Percentiles rank a stretch among this genome's conserved stretches.
Conservation (phyloP, 2,888 invertebrate species). For the Drepanosiphum platanoidis region DNA sequence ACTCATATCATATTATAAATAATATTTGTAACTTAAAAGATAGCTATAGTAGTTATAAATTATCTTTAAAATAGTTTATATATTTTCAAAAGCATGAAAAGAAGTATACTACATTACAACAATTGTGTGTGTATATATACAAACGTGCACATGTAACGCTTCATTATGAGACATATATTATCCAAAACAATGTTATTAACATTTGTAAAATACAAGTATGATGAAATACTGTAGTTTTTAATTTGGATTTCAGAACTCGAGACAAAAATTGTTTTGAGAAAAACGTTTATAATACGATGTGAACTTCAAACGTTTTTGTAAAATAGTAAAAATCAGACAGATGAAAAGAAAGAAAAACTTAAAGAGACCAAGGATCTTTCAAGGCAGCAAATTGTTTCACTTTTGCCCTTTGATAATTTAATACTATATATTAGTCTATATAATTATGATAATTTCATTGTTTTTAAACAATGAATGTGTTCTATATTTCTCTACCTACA, state of each 20-base stretch:
- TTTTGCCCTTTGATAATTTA: conserved; percentile 55
- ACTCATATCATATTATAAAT: too few relatives aligned
- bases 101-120: neutral
- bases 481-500: conserved; percentile 30
- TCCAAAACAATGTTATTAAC: neutral
- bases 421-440: conserved; percentile 25
- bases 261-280: neutral
- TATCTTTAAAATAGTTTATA: neutral
- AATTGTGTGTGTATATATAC: neutral
- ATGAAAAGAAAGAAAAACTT: conserved; percentile 27
- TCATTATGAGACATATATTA: too few relatives aligned
- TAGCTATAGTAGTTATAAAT: neutral
- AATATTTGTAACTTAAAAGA: neutral
- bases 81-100: neutral
- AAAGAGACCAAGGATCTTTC: conserved; percentile 46
- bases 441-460: conserved; percentile 55
- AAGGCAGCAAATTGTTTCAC: conserved; percentile 27
- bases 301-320: neutral
- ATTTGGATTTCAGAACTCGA: neutral
- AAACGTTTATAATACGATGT: neutral
- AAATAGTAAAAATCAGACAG: neutral
- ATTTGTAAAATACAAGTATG: too few relatives aligned
- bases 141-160: neutral
- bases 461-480: conserved; percentile 41
- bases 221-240: too few relatives aligned